Percentiles rank a stretch among this genome's conserved stretches.
Conservation (phyloP, 1,140 invertebrate genomes). For the Leptinotarsa undecemlineata region DNA sequence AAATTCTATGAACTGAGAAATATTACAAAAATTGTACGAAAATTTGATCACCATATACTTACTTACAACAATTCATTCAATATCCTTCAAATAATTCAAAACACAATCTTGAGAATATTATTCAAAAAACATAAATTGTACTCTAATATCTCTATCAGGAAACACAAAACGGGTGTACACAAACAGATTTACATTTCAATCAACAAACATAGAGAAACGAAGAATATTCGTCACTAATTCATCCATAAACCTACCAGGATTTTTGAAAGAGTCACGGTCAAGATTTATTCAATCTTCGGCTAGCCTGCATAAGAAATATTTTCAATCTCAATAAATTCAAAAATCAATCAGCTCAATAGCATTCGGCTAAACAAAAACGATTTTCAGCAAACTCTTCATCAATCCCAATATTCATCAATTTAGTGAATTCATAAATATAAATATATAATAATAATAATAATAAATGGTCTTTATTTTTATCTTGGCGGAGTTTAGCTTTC, state of each 20-base stretch:
- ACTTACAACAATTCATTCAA: background rate
- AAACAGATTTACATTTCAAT: background rate
- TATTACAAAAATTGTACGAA: background rate
- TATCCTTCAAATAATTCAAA: background rate
- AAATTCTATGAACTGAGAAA: background rate
- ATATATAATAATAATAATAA: background rate
- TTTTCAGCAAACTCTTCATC: background rate
- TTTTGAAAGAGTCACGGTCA: background rate
- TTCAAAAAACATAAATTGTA: background rate
- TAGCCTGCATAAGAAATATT: background rate
- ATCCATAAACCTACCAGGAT: background rate
- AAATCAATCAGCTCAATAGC: background rate
- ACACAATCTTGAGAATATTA: background rate
- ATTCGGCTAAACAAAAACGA: background rate
- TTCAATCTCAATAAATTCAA: background rate
- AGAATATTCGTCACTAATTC: background rate
- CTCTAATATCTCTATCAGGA: background rate
- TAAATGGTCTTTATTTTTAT: too few relatives aligned
- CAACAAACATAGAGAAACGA: background rate
- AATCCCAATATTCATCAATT: background rate
- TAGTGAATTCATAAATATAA: background rate
- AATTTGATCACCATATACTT: background rate
- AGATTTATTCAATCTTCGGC: background rate
- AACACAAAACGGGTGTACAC: background rate
- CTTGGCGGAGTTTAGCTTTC: too few relatives aligned